Conservation (phyloP, 2,888 invertebrate species). For the Spisula solida region DNA sequence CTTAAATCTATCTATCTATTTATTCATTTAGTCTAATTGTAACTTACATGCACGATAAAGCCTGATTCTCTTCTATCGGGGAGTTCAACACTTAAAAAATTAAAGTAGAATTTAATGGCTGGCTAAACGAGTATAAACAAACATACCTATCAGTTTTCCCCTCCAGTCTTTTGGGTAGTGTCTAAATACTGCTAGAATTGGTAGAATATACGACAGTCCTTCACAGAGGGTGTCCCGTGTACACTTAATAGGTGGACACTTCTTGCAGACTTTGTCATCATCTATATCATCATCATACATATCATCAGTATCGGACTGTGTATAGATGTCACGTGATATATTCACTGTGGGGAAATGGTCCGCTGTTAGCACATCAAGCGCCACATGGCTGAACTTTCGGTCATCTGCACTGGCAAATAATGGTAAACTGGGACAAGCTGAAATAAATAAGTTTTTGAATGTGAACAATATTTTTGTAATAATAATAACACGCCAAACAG, state of each 20-base stretch:
- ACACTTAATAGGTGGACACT: neutral
- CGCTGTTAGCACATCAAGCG: slow-evolving; percentile 26
- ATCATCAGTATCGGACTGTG: slow-evolving; percentile 51
- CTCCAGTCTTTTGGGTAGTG: slow-evolving; percentile 41
- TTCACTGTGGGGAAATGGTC: slow-evolving; percentile 35
- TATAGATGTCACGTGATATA: slow-evolving; percentile 58
- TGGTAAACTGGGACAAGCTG: slow-evolving; percentile 47
- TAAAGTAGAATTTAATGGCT: too few relatives aligned
- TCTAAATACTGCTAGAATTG: slow-evolving; percentile 42
- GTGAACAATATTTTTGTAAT: too few relatives aligned
- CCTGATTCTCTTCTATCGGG: too few relatives aligned
- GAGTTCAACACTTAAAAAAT: too few relatives aligned
- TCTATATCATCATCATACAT: slow-evolving; percentile 23
- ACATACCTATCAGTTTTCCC: slow-evolving; percentile 42
- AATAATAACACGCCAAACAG: too few relatives aligned
- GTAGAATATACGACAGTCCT: slow-evolving; percentile 32
- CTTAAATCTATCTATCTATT: too few relatives aligned
- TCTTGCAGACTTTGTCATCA: neutral
- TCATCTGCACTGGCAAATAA: slow-evolving; percentile 44
- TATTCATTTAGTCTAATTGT: too few relatives aligned
- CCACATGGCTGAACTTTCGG: slow-evolving; percentile 54
- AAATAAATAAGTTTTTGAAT: neutral
- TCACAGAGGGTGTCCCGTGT: neutral
- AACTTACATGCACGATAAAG: too few relatives aligned
- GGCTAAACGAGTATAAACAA: neutral